A percentile compares a stretch with the other conserved stretches of the same genome.
Evolutionary conservation across 2,113 vertebrate species (phyloP).

Genomic region (Cettia cetti): DNA sequence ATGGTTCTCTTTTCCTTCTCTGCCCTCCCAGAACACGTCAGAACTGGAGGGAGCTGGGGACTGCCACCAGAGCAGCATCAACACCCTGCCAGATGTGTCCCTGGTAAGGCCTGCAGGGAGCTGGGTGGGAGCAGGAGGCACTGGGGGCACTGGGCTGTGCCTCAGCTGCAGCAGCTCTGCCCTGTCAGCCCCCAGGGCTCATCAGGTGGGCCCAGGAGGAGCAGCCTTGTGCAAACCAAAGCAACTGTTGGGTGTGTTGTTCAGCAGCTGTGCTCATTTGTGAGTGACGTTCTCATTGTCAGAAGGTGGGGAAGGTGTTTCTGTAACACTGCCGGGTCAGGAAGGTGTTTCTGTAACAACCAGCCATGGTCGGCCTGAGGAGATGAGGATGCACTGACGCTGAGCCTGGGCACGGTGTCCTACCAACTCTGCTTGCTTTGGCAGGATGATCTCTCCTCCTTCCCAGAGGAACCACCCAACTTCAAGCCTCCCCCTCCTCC

Average conservation of each 20-base stretch:
- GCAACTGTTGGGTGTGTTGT: neutral
- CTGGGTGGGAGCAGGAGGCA: neutral
- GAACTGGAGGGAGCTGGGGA: slow-evolving; percentile 79
- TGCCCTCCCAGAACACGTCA: slow-evolving; percentile 81
- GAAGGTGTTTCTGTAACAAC: neutral
- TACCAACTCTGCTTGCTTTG: slow-evolving; percentile 38
- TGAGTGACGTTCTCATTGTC: rapidly evolving
- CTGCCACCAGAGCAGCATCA: slow-evolving; percentile 73
- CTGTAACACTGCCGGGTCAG: neutral
- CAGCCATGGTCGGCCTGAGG: rapidly evolving
- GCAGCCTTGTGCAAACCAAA: neutral
- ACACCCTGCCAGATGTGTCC: slow-evolving; percentile 86
- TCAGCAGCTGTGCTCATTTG: neutral
- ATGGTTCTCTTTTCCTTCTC: neutral
- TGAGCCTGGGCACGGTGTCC: neutral
- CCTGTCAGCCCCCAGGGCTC: rapidly evolving
- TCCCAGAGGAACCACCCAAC: slow-evolving; percentile 79
- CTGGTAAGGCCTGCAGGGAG: slow-evolving; percentile 78
- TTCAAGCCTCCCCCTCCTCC: slow-evolving; percentile 81
- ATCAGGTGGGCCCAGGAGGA: neutral
- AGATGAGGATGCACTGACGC: neutral
- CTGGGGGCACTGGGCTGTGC: neutral
- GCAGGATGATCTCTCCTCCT: slow-evolving; percentile 88
- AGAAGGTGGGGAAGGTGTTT: neutral
- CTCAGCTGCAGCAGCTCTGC: neutral